phyloP scores from a whole-genome alignment of 1,140 invertebrate species.

The Tribolium castaneum region DNA sequence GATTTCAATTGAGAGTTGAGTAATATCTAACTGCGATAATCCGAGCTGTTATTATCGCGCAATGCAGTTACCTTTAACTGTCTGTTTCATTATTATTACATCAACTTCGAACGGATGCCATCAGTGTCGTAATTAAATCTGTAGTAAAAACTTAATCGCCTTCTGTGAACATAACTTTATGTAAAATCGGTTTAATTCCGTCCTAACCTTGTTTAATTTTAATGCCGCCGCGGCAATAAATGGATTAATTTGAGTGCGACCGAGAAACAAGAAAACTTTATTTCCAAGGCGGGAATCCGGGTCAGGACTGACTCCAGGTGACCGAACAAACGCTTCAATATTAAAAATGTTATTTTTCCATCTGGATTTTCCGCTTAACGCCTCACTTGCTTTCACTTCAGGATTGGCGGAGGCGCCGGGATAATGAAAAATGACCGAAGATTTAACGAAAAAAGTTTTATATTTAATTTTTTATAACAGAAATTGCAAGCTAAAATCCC shows the following conservation, averaged over 20 bases:
- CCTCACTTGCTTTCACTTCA: background rate
- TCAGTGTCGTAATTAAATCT: background rate
- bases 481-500: no score
- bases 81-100: no score
- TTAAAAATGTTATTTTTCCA: slow-evolving; percentile 13
- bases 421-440: no score
- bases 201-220: slow-evolving; percentile 12
- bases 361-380: slow-evolving; percentile 10
- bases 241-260: slow-evolving; percentile 1
- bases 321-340: background rate
- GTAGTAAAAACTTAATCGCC: background rate
- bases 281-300: background rate
- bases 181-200: background rate
- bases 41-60: background rate
- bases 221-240: background rate
- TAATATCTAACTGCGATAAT: background rate
- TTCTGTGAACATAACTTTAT: background rate
- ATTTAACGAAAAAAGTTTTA: slow-evolving; percentile 4
- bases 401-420: slow-evolving; percentile 7
- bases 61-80: no score
- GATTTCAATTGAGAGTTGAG: background rate
- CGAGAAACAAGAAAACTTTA: slow-evolving; percentile 24
- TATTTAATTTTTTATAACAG: background rate
- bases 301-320: no score
- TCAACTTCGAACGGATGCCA: no score